Conservation (phyloP, 2,888 invertebrate species). For the Orchesella flavescens region DNA sequence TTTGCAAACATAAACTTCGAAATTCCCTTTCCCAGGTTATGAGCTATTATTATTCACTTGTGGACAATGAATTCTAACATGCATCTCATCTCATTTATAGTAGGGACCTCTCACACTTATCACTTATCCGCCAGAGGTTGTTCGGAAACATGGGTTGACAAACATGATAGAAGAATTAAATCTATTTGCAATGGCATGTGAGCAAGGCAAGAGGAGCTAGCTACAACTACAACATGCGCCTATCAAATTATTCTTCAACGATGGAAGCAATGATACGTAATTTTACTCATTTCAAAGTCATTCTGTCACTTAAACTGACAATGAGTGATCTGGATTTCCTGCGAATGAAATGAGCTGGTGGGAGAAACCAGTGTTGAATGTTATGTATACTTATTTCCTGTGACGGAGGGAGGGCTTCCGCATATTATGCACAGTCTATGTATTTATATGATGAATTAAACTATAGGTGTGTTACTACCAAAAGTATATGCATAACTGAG, state of each 20-base stretch:
- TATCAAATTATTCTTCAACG: conserved; percentile 6
- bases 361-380: neutral
- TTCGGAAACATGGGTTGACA: too few relatives aligned
- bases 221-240: too few relatives aligned
- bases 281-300: conserved; percentile 46
- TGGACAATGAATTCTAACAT: too few relatives aligned
- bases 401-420: neutral
- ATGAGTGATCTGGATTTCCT: conserved; percentile 20
- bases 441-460: neutral
- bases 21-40: too few relatives aligned
- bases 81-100: too few relatives aligned
- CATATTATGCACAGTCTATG: neutral
- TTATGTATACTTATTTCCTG: conserved; percentile 1
- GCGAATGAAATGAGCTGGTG: conserved; percentile 3
- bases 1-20: too few relatives aligned
- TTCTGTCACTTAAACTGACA: conserved; percentile 33
- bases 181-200: neutral
- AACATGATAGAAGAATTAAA: neutral
- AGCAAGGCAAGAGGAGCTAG: neutral
- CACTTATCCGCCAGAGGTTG: too few relatives aligned
- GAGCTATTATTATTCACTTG: too few relatives aligned
- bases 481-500: neutral
- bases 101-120: too few relatives aligned
- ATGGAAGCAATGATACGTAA: conserved; percentile 17
- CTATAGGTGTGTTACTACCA: neutral